Base-by-base conservation (phyloP, 2,797 vertebrate species). In the Syngnathus rostellatus region DNA sequence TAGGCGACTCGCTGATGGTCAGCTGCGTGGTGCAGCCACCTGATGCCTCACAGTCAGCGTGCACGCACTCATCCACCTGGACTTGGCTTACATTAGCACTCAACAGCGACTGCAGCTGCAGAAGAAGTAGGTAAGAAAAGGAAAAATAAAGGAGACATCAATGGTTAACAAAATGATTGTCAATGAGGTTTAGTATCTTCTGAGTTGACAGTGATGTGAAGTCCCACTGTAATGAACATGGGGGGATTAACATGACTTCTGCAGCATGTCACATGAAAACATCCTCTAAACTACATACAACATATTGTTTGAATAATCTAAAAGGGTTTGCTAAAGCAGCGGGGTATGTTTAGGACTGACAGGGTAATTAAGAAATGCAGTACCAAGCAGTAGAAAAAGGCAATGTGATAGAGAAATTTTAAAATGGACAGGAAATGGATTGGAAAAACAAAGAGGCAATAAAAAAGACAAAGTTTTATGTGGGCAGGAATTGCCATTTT, bases 101-200 rank as follows among this genome's bases (percentile, higher is more conserved):
- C 68, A 95, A 86, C 74, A 89, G 77, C 9, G 91, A 86, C 82
- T 93, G 92, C 69, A 95, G 88, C 93, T 95, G 79, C 5, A 1
- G 51, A 50, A 64, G 74, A 46, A 65, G 66, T 16, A 65, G 66
- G 67, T 53, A 62, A 43, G 50, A 21, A 51, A 60, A 37, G 14
- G 19, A 51, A n/a, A 57, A 37, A 41, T 17, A 62, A 58, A 48
- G 46, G 38, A 72, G 55, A 65, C 43, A 19, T 63, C 68, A 51
- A 65, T 1, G 23, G 45, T 17, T 68, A 70, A 73, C 62, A 70
- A 46, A 50, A 37, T 70, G 64, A 74, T 59, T 73, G 62, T 62
- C 58, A 67, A 40, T 40, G 65, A 54, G 2, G 17, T 72, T 60
- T 74, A 69, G 55, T 48, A 65, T 71, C 63, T 62, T 9, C 21